These are phyloP conservation scores for Syrrhaptes paradoxus DNA, from an alignment of 2,113 vertebrate genomes.

Conservation along the genomic window DNA sequence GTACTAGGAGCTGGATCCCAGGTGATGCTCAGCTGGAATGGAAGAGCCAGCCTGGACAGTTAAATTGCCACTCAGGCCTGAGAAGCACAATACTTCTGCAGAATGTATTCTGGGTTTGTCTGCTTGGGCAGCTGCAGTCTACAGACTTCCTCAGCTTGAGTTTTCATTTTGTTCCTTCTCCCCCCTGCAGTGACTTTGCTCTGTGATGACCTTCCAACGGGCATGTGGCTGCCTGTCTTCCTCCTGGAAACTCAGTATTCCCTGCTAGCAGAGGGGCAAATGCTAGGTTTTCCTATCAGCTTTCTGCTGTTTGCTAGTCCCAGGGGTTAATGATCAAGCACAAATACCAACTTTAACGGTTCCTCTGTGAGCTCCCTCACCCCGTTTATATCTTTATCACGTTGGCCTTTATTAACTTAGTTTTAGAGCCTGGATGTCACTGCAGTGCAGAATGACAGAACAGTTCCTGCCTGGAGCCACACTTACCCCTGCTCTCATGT, in stretches of 20 bases:
- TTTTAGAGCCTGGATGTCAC: background rate
- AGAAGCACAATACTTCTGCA: background rate
- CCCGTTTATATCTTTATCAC: background rate
- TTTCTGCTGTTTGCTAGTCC: background rate
- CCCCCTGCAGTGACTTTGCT: background rate
- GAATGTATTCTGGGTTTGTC: background rate
- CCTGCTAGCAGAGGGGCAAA: background rate
- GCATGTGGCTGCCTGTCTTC: background rate
- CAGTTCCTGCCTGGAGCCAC: background rate
- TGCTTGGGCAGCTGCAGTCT: background rate
- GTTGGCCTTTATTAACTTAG: background rate
- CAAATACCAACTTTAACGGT: background rate
- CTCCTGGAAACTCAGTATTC: background rate
- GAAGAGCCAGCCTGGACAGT: background rate
- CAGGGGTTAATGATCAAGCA: background rate
- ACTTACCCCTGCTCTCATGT: accelerated
- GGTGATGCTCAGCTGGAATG: background rate
- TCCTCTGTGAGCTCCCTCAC: background rate
- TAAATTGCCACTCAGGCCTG: background rate
- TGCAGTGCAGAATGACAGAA: background rate
- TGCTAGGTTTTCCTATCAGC: background rate
- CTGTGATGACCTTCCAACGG: background rate
- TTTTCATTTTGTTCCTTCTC: background rate
- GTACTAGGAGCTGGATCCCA: background rate
- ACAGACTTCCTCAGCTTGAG: background rate